These are phyloP conservation scores for Enteromius paludinosus DNA, from an alignment of 2,797 vertebrate species.

Conservation along the genomic window DNA sequence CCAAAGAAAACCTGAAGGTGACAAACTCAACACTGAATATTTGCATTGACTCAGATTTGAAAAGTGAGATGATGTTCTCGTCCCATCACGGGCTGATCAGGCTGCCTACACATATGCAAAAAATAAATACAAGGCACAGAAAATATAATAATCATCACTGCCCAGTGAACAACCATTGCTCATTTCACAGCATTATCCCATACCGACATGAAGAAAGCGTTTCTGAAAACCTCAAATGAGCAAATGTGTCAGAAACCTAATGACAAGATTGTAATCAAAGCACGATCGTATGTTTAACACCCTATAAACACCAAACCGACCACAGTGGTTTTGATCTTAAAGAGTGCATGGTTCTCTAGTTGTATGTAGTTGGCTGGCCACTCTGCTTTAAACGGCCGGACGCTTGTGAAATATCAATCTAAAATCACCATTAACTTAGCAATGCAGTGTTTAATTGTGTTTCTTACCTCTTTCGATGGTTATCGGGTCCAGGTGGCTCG, in stretches of 20 bases:
- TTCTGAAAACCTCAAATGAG: neutral
- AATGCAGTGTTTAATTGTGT: neutral
- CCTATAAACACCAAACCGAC: neutral
- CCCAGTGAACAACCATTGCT: neutral
- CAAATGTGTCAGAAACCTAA: neutral
- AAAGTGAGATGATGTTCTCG: neutral
- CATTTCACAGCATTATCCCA: neutral
- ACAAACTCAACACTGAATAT: neutral
- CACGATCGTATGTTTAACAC: too few relatives aligned
- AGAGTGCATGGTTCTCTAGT: neutral
- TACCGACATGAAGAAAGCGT: neutral
- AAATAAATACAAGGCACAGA: neutral
- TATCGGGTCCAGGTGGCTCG: slow-evolving; percentile 37
- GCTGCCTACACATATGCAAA: neutral
- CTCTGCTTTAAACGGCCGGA: neutral
- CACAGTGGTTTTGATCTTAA: neutral
- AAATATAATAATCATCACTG: neutral
- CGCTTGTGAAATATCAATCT: neutral
- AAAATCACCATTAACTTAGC: neutral
- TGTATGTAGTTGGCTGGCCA: neutral
- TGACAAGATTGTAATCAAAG: neutral
- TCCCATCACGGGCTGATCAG: neutral
- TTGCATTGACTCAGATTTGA: neutral
- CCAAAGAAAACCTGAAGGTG: slow-evolving; percentile 1
- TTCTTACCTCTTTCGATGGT: slow-evolving; percentile 41